Evolutionary conservation across 2,113 vertebrate genomes (phyloP), one percentile per base, ranked within the genome.

Genomic region (Pleuronectes platessa): DNA sequence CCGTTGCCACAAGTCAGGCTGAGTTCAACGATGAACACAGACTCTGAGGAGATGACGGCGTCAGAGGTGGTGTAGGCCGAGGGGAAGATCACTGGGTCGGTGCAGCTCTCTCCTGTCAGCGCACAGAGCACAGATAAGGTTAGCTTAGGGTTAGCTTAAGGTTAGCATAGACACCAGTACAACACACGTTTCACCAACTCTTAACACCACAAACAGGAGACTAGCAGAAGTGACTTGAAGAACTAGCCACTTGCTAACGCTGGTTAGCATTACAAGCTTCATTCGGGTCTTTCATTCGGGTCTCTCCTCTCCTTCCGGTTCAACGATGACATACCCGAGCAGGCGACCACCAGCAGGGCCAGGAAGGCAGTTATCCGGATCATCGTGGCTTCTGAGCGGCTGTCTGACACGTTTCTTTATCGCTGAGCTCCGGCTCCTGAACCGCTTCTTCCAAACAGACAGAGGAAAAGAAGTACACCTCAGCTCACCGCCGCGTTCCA

Each of bases 61-160:
- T 98, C 97, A 0, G 95, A 94, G 1, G 97, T 98, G 72, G 96
- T 97, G 91, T 98, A 97, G 89, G 96, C 96, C 71, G 96, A 96
- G 12, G 97, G 96, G 5, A 94, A 95, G 81, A 98, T 96, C 69
- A 90, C 91, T 2, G 97, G 97, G 26, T 97, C 96, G 40, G 95
- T 89, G 85, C 97, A 98, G 56, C 92, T 95, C 86, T 98, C 97
- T 53, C 93, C 96, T 97, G 90, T 12, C 4, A 70, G 7, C 62
- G 63, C n/a, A 23, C 2, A 84, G 45, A 0, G 10, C 49, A 84
- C 3, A 63, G 7, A 2, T 0, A 6, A 0, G 35, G 55, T 56
- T 56, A 56, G 55, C 8, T 37, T 37, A 14, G 42, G 17, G 21
- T 73, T 53, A 80, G 51, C 3, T 45, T 17, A 51, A 4, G 5